A percentile compares a stretch with the other conserved stretches of the same genome.
Evolutionary conservation across 1,140 invertebrate genomes (phyloP).

Genomic region (Saccostrea glomerata): DNA sequence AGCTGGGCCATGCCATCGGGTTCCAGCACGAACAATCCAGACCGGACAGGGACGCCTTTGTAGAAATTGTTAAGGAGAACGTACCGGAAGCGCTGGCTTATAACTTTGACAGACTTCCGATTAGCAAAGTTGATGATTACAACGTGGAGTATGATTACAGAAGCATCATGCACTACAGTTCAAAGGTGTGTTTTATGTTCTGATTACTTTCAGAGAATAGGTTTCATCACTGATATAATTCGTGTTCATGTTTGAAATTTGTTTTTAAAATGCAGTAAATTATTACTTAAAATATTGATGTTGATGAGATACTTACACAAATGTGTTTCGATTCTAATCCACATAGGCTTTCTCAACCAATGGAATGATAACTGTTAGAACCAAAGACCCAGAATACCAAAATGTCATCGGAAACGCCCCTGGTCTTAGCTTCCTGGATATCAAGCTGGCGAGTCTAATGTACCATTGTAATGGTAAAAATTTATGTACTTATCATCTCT

Average conservation of each 20-base stretch:
- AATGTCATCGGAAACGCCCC: constrained; percentile 62
- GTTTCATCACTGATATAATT: no score
- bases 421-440: constrained; percentile 67
- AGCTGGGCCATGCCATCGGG: constrained; percentile 81
- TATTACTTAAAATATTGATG: not conserved
- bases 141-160: constrained; percentile 94
- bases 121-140: constrained; percentile 95
- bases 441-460: constrained; percentile 67
- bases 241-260: no score
- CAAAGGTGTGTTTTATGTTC: constrained; percentile 47
- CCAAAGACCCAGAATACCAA: constrained; percentile 59
- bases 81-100: constrained; percentile 83
- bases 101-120: constrained; percentile 96
- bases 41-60: constrained; percentile 77
- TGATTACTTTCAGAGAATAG: not conserved
- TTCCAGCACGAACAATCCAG: constrained; percentile 81
- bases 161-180: constrained; percentile 95
- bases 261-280: no score
- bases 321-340: not conserved
- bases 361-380: constrained; percentile 60
- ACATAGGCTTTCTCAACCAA: constrained; percentile 61
- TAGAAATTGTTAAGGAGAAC: constrained; percentile 73
- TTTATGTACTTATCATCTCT: no score
- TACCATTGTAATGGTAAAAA: constrained; percentile 61
- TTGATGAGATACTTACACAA: no score